Percentiles rank a stretch among this genome's conserved stretches.
phyloP scores from a whole-genome alignment of 2,888 invertebrate species.

The Dryocosmus kuriphilus region DNA sequence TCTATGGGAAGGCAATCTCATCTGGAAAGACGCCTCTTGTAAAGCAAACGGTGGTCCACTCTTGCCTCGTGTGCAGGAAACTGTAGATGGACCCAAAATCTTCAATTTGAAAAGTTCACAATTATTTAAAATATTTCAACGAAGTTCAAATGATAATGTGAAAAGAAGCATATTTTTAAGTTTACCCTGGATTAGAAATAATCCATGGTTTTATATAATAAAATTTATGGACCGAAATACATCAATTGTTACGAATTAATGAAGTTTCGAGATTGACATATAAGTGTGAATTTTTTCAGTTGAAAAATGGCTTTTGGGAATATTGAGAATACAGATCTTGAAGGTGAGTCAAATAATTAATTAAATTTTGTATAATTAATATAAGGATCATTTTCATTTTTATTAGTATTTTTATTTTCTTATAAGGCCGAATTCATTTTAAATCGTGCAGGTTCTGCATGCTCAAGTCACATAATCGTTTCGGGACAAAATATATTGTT shows the following conservation, averaged over 20 bases:
- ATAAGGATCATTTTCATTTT: not conserved
- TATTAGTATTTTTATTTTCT: not conserved
- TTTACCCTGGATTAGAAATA: not conserved
- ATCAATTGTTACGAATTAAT: not conserved
- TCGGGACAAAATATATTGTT: too few relatives aligned
- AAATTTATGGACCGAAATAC: not conserved
- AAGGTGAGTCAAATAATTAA: not conserved
- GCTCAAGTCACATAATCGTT: too few relatives aligned
- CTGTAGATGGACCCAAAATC: constrained; percentile 21
- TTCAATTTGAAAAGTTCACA: not conserved
- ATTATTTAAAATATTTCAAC: not conserved
- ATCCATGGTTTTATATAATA: not conserved
- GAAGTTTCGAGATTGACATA: not conserved
- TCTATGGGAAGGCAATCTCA: not conserved
- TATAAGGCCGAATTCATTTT: too few relatives aligned
- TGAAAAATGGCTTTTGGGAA: constrained; percentile 21
- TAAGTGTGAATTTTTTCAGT: not conserved
- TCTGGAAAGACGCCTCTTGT: not conserved
- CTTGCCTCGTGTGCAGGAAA: not conserved
- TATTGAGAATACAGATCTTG: not conserved
- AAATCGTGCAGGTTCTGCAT: too few relatives aligned
- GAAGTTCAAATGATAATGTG: not conserved
- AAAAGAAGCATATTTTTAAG: not conserved
- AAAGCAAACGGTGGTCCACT: constrained; percentile 24
- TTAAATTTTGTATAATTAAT: not conserved